A percentile compares a stretch with the other conserved stretches of the same genome.
phyloP scores from a whole-genome alignment of 1,140 invertebrate genomes.

The Drosophila oshimai region DNA sequence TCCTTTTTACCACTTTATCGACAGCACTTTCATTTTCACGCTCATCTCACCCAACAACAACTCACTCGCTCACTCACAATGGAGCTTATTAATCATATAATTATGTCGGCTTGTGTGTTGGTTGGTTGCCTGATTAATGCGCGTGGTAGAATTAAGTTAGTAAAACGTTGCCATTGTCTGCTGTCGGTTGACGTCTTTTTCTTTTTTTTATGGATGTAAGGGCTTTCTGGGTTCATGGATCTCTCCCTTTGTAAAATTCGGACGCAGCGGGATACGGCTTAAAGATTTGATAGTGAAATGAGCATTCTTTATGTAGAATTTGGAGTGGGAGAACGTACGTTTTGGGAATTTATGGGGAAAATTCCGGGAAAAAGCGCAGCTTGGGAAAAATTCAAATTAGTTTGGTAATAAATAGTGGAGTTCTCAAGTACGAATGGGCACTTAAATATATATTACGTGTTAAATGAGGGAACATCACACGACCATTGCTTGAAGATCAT shows the following conservation, averaged over 20 bases:
- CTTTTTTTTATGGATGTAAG: constrained; percentile 15
- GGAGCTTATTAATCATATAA: constrained; percentile 71
- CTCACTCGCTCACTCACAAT: constrained; percentile 45
- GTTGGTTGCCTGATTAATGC: constrained; percentile 54
- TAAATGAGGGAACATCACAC: background rate
- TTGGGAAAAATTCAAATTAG: constrained; percentile 30
- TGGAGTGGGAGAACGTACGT: background rate
- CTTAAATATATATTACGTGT: background rate
- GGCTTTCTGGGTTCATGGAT: background rate
- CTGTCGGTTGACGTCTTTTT: constrained; percentile 14
- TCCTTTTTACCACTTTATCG: background rate
- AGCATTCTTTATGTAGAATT: background rate
- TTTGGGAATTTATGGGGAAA: constrained; percentile 9
- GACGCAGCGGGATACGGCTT: constrained; percentile 25
- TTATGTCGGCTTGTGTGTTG: constrained; percentile 40
- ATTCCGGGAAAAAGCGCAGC: constrained; percentile 15
- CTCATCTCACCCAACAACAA: too few species aligned
- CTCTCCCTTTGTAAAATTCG: constrained; percentile 6
- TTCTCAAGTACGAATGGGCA: background rate
- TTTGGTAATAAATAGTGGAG: constrained; percentile 5
- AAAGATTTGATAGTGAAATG: constrained; percentile 41
- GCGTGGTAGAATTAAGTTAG: constrained; percentile 67
- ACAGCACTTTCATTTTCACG: constrained; percentile 72
- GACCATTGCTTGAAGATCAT: background rate
- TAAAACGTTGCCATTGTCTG: constrained; percentile 63